phyloP scores from a whole-genome alignment of 2,888 invertebrate genomes.

The Campoplex capitator region DNA sequence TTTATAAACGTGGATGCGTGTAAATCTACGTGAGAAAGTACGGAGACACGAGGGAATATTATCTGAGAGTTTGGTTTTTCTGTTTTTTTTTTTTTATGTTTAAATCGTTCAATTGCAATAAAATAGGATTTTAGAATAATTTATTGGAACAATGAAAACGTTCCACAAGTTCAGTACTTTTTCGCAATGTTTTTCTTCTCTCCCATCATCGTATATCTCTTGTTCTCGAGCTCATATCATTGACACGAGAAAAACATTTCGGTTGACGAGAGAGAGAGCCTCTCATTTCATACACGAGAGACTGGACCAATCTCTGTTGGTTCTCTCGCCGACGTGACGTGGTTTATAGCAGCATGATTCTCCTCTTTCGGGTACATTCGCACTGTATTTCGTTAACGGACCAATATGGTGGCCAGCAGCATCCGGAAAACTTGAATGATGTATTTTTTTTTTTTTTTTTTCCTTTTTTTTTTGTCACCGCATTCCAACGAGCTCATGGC shows the following conservation, averaged over 20 bases:
- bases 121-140: too few species aligned
- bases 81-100: neutral
- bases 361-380: conserved; percentile 34
- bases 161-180: neutral
- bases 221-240: conserved; percentile 16
- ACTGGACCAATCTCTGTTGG: conserved; percentile 16
- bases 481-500: conserved; percentile 65
- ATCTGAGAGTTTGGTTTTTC: neutral
- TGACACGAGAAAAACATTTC: conserved; percentile 31
- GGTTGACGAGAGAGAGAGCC: conserved; percentile 17
- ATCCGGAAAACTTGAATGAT: conserved; percentile 22
- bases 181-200: neutral
- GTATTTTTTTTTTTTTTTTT: conserved; percentile 42
- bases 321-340: conserved; percentile 14
- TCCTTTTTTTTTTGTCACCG: conserved; percentile 5
- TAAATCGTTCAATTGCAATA: neutral
- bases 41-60: neutral
- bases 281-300: conserved; percentile 16
- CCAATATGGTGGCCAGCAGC: conserved; percentile 22
- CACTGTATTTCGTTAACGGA: neutral
- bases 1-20: conserved; percentile 15
- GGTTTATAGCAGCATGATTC: conserved; percentile 22
- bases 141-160: too few species aligned
- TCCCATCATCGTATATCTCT: neutral
- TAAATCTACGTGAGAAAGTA: neutral